Evolutionary conservation across 1,140 invertebrate species (phyloP), one percentile per base, ranked within the genome.

Genomic region (Sycophila sp.): DNA sequence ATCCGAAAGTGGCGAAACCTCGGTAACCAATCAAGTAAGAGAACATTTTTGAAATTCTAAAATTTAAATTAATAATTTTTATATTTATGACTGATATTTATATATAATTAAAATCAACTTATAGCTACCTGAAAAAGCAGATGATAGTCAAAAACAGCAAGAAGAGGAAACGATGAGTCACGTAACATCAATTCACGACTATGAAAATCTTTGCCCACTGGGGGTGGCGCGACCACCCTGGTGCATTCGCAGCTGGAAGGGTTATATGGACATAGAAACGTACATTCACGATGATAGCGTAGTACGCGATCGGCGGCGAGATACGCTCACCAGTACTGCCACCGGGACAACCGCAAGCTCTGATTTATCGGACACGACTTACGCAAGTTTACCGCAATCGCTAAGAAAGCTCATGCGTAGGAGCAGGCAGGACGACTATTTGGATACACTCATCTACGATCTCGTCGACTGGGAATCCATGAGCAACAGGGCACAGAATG

Each of bases 191-290:
- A 87, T 90, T 34, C 90, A 91, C 76, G 90, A 92, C 76, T 92
- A 92, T 74, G 90, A 91, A 79, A 92, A 91, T 78, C 87, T 92
- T 59, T 90, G 90, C 78, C 88, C 90, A 6, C 82, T 91, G 2
- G 91, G 91, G 72, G 88, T 92, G 24, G 89, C 90, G 2, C 81
- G 90, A 70, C 89, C 89, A 74, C 88, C 89, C n/a, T 90, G 89
- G 89, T 90, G 90, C 2, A 85, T 91, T 45, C 83, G 90, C n/a
- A 90, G 90, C 26, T 92, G 90, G 90, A 88, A 88, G 77, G 89
- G 87, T 2, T 90, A 90, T 73, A 89, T 86, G 10, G 90, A 92
- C 72, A 91, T 92, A 66, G 90, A 91, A 73, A 90, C 89, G 40
- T 90, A 89, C 76, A 85, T 88, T 15, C 90, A 91, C 62, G 89